Evolutionary conservation across 2,113 vertebrate genomes (phyloP), one percentile per base, ranked within the genome.

Genomic region (Ptilorrhoa leucosticta): DNA sequence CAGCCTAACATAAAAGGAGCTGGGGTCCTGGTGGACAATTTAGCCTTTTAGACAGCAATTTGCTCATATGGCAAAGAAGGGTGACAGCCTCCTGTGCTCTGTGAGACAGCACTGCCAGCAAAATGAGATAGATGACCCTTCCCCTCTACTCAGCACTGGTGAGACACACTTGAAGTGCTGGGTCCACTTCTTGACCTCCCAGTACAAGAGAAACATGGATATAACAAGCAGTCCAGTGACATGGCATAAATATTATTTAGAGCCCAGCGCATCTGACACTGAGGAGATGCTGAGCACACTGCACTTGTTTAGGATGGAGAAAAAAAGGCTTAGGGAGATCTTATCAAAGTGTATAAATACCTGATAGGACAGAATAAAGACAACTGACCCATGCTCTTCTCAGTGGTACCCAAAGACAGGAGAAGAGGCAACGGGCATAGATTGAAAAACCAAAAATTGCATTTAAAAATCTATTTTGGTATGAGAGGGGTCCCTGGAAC

Each of bases 291-390:
- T 4, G 2, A 75, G 56, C 30, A 42, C 6, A 2, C 22, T 53
- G 37, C 6, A n/a, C 7, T 56, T 58, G 16, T 73, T 66, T n/a
- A 70, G 19, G 0, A 0, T 17, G 13, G 7, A 85, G 31, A 70
- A 69, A 16, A 66, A 39, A 31, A 45, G 21, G 9, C 27, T 77
- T 31, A 64, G 2, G 6, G 30, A 68, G 16, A 42, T 27, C 45
- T 79, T 19, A 64, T 5, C 8, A 8, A 61, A 53, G 9, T 7
- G 8, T 44, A 44, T 30, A 57, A 87, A 44, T 28, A 61, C 9
- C 26, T 57, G 31, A 69, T 10, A 47, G 42, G 42, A 70, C 7
- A 76, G 5, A 84, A 56, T 27, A 73, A 78, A 78, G 42, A 70
- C 1, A 7, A 66, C 20, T 39, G 37, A 90, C 26, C 7, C 13